Evolutionary conservation across 2,113 vertebrate genomes (phyloP), one percentile per base, ranked within the genome.

Genomic region (Psammodynastes pulverulentus): DNA sequence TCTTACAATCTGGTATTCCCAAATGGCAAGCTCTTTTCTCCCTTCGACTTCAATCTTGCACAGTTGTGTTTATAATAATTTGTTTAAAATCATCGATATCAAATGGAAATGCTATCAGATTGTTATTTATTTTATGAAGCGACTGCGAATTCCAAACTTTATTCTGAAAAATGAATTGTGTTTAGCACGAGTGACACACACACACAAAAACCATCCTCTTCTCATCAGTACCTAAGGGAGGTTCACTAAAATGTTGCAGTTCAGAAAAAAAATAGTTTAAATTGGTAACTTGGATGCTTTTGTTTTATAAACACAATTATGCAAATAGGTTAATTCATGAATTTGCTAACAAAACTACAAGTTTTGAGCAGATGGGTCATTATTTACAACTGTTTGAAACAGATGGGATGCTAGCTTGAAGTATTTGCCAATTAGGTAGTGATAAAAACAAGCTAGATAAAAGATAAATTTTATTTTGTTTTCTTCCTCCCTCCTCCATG

Each of bases 361-460:
- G 96, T 96, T 87, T 93, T 94, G 94, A 97, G 94, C 97, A 97
- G 97, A 97, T 96, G 96, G 96, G 93, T 95, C 96, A 96, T 96
- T 96, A 94, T 52, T 91, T 91, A 94, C 49, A 94, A 56, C 93
- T 94, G 94, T 94, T 97, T 94, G 92, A 93, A 95, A 93, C 97
- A 97, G 96, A 97, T 96, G 96, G 97, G 95, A 96, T 91, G 95
- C 93, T 90, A 95, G 93, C 92, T 90, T 92, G 95, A 96, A 94
- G 58, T 93, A 93, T 95, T 95, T 94, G 49, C 94, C 92, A 96
- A 93, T 95, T 93, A 95, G 48, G 87, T 92, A 96, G 92, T 91
- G 94, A 97, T 95, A 91, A 95, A 95, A 96, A 96, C 90, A 88
- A 67, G 51, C 46, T 95, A 95, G 94, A 86, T 34, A 24, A 62